These are phyloP conservation scores for Myotis findleyi DNA, from an alignment of 2,797 vertebrate species.

Conservation along the genomic window DNA sequence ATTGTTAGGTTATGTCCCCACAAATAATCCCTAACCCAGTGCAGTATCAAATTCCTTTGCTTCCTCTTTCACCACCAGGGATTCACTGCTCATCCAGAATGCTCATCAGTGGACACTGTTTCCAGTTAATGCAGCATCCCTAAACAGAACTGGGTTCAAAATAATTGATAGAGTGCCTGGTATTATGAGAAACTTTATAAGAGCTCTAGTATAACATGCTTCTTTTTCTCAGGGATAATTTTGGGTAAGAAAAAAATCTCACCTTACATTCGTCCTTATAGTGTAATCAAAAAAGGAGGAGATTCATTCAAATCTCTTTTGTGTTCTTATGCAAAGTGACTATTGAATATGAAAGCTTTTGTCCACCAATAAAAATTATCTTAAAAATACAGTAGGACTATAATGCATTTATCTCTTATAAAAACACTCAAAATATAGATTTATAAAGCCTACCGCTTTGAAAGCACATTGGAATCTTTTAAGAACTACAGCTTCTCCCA, in stretches of 20 bases:
- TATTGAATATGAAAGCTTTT: constrained; percentile 67
- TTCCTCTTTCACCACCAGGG: neutral
- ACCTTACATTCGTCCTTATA: constrained; percentile 34
- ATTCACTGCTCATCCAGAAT: neutral
- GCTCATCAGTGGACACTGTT: neutral
- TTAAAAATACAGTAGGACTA: constrained; percentile 31
- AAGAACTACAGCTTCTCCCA: constrained; percentile 38
- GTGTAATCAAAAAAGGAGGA: constrained; percentile 51
- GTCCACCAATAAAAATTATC: constrained; percentile 44
- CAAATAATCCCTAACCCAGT: constrained; percentile 47
- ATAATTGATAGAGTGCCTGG: neutral
- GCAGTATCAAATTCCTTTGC: constrained; percentile 38
- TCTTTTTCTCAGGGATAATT: constrained; percentile 49
- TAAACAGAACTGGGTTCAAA: constrained; percentile 25
- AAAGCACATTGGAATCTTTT: constrained; percentile 45
- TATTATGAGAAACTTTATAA: constrained; percentile 39
- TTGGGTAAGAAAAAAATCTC: constrained; percentile 38
- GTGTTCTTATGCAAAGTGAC: constrained; percentile 61
- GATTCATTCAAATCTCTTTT: constrained; percentile 47
- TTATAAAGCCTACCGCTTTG: neutral
- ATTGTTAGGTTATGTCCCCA: constrained; percentile 39
- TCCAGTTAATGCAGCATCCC: constrained; percentile 9
- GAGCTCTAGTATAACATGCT: constrained; percentile 17
- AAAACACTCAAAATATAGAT: constrained; percentile 37
- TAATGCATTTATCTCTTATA: constrained; percentile 39